Base-by-base conservation (phyloP, 2,888 invertebrate species). In the Apodemia duryi region DNA sequence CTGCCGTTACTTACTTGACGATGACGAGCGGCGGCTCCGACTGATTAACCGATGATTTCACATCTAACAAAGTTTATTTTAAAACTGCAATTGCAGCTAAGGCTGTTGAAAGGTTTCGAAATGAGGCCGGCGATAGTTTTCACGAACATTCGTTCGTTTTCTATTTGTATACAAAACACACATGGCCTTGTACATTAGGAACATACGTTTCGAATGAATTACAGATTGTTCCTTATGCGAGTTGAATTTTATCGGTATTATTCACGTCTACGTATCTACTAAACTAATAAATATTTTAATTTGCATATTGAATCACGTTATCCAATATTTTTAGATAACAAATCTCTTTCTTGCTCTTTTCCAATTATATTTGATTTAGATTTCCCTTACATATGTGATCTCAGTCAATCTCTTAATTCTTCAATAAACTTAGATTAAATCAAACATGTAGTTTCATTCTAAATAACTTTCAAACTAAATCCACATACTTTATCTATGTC, bases 1-100 rank as follows among this genome's bases (percentile, higher is more conserved):
- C 88, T 79, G 77, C 83, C 79, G 83, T 84, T 88, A 85, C 88
- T 84, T 86, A 88, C 89, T 86, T 84, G 82, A 81, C 78, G 79
- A 72, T 73, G 72, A 70, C 72, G 49, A 49, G 49, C 49, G 72
- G 79, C 78, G 72, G 79, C 78, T 79, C 81, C 77, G 74, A 76
- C 82, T 80, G 81, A 84, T 81, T 82, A 83, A 80, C 80, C 77
- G 85, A 85, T 84, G 84, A 79, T 81, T 84, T 82, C 78, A 82
- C 78, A 74, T 75, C 74, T 71, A 57, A 13, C 49, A n/a, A 32
- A 69, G 69, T 71, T 75, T 72, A 71, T 72, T 75, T 75, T 72
- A 69, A 71, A 71, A 70, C 67, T 70, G 68, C 72, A 68, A 68
- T 66, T 72, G 70, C 67, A 67, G 65, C 69, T 65, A 28, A 57